Evolutionary conservation across 2,888 invertebrate species (phyloP), one percentile per base, ranked within the genome.

Genomic region (Willowsia nigromaculata): DNA sequence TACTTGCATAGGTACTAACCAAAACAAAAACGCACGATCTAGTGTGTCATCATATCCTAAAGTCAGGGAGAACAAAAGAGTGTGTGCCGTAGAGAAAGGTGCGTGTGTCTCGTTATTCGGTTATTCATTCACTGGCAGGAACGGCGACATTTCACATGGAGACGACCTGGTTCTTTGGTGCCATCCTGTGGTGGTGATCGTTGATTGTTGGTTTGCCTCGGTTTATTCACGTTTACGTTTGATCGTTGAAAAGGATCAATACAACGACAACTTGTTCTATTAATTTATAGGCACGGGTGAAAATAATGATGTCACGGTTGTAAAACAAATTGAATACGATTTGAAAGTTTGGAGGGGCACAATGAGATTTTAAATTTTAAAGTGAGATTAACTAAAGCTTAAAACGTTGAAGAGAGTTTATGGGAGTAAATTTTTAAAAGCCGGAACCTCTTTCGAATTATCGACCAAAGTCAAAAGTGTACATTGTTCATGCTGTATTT

Each of bases 151-250:
- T 37, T 7, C 62, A 43, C 65, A 82, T 65, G 82, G 65, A 15
- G 82, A 65, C 82, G 80, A 80, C 80, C 80, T 59, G 56, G 40
- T 78, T 78, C 47, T 50, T 50, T 50, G 71, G 71, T 71, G 43
- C 71, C 71, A 71, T 71, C 71, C 71, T n/a, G 71, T 43, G 71
- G 43, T 22, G 22, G 50, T 53, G 47, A 47, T 47, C 30, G 40
- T 6, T 78, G n/a, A 30, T 59, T n/a, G 6, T 22, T 25, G 4
- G n/a, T n/a, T n/a, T n/a, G n/a, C n/a, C n/a, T n/a, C n/a, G n/a
- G n/a, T n/a, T n/a, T n/a, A n/a, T n/a, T n/a, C n/a, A n/a, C n/a
- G n/a, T n/a, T n/a, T n/a, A 3, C n/a, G 82, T 82, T 82, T 82
- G 82, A 82, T 82, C 82, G 82, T 82, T 82, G 18, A 37, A 56